Evolutionary conservation across 2,888 invertebrate genomes (phyloP), one percentile per base, ranked within the genome.

Genomic region (Philereme vetulata): DNA sequence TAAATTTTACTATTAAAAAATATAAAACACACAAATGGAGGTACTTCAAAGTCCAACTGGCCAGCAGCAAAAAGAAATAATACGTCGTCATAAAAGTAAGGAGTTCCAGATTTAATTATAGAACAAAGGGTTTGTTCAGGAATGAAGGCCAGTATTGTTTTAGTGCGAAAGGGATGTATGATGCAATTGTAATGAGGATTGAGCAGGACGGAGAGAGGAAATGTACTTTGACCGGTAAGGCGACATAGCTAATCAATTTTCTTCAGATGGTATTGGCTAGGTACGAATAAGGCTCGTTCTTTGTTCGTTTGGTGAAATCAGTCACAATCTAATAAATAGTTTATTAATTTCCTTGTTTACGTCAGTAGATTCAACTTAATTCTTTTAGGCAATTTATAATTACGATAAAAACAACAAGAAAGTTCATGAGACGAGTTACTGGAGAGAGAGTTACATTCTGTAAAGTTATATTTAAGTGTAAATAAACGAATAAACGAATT

Each of bases 81-180:
- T 56, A 62, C 42, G 44, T 32, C 21, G 50, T n/a, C 36, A 6
- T 38, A 38, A 6, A 6, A 36, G 45, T 8, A 55, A 49, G 45
- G 44, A 61, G 61, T 51, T 56, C 32, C 47, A 51, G 46, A 60
- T 63, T 56, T 63, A 57, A 65, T 45, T 61, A 63, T 58, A 56
- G 57, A 65, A 65, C 67, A 67, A 67, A 67, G 63, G 55, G 46
- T 48, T 36, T 45, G 34, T 51, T 54, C 40, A 38, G 49, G 56
- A 51, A 61, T 60, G 62, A 64, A 60, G 59, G 51, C 45, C 40
- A 47, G 49, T 51, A 62, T 67, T 65, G 62, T 67, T 65, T 32
- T 52, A 21, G 56, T 46, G 49, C 34, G 52, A 67, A 35, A 34
- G 60, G 44, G 65, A 65, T 40, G 51, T 55, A 52, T 52, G 34